Conservation (phyloP, 2,888 invertebrate species). For the Phragmatobia fuliginosa region DNA sequence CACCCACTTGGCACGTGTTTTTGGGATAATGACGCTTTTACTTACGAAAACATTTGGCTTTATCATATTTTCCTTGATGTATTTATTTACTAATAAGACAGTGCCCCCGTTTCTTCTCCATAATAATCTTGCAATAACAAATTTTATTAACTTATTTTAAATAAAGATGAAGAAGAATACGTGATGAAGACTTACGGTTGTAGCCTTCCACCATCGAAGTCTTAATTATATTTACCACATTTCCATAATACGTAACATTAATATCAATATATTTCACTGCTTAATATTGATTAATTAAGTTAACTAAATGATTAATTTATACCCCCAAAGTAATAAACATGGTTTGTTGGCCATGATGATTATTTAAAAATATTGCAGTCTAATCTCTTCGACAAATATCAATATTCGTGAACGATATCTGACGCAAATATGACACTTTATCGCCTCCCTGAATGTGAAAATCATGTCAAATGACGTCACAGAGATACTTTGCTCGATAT, state of each 20-base stretch:
- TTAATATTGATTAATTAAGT: not conserved
- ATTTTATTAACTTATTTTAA: not conserved
- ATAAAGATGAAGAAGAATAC: not conserved
- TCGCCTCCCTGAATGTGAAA: constrained; percentile 49
- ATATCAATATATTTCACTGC: not conserved
- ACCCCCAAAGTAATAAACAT: constrained; percentile 24
- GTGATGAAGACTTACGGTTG: not conserved
- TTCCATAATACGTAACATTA: not conserved
- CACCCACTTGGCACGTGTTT: constrained; percentile 80
- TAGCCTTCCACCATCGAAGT: not conserved
- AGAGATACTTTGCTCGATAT: constrained; percentile 50
- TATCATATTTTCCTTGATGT: constrained; percentile 51
- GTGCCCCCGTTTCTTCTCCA: not conserved
- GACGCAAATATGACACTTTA: constrained; percentile 41
- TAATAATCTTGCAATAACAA: not conserved
- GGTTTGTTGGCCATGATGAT: constrained; percentile 27
- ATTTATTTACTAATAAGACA: constrained; percentile 38
- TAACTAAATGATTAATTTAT: not conserved
- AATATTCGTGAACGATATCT: constrained; percentile 25
- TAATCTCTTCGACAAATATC: constrained; percentile 25
- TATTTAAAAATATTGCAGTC: constrained; percentile 30
- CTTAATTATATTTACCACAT: not conserved
- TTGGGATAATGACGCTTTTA: constrained; percentile 55
- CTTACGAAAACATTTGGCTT: constrained; percentile 58
- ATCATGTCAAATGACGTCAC: constrained; percentile 51